Evolutionary conservation across 1,140 invertebrate genomes (phyloP).

Genomic region (Drosophila orosa): DNA sequence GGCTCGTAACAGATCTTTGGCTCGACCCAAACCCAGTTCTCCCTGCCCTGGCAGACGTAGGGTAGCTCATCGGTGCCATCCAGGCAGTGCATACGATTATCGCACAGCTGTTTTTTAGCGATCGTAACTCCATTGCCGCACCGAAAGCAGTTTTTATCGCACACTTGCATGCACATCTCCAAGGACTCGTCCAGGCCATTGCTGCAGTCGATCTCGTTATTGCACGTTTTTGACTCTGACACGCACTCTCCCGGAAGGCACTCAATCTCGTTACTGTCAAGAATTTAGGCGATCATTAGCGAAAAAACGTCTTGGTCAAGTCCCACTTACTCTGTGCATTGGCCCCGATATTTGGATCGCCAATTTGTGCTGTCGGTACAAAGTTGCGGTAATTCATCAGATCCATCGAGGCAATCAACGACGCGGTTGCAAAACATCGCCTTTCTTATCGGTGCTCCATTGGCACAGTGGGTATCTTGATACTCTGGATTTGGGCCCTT

Average conservation of each 20-base stretch:
- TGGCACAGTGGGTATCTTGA: background rate
- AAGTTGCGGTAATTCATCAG: background rate
- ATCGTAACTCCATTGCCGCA: background rate
- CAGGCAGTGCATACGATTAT: background rate
- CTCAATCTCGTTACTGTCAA: background rate
- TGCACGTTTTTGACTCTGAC: background rate
- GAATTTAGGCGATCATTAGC: too few relatives aligned
- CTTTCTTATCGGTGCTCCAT: background rate
- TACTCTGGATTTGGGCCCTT: background rate
- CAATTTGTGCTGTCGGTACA: background rate
- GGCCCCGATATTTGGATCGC: background rate
- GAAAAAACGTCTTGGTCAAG: too few relatives aligned
- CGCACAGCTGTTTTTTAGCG: background rate
- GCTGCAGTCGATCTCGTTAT: background rate
- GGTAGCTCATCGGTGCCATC: background rate
- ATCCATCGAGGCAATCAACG: background rate
- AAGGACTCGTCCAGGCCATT: background rate
- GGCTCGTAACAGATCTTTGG: background rate
- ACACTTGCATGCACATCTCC: background rate
- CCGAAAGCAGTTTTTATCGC: background rate
- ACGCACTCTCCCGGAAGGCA: slow-evolving; percentile 1
- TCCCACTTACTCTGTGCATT: background rate
- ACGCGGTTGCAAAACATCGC: background rate
- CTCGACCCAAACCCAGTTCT: background rate
- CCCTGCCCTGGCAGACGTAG: background rate